phyloP scores from a whole-genome alignment of 1,140 invertebrate genomes.

The Drosophila simulans region DNA sequence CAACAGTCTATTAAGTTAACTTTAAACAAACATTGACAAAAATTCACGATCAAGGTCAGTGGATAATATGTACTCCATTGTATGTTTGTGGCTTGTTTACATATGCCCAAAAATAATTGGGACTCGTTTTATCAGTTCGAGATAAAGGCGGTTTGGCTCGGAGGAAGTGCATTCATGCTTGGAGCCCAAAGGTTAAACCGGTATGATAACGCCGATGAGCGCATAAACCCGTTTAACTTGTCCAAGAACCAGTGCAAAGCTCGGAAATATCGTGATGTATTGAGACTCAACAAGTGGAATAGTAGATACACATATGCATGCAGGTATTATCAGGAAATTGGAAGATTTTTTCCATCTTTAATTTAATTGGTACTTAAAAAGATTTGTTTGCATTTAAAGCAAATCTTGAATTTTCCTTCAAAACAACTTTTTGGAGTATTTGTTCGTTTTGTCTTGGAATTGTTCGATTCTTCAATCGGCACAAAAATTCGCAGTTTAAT shows the following conservation, averaged over 20 bases:
- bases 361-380: too few relatives aligned
- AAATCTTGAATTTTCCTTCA: constrained; percentile 17
- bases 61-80: constrained; percentile 29
- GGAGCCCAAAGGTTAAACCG: constrained; percentile 39
- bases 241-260: constrained; percentile 58
- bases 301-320: neutral
- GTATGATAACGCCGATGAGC: constrained; percentile 45
- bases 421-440: neutral
- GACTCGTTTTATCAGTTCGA: constrained; percentile 39
- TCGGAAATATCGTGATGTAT: constrained; percentile 36
- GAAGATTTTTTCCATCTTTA: neutral
- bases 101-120: constrained; percentile 15
- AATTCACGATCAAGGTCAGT: constrained; percentile 70
- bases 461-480: neutral
- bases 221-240: constrained; percentile 63
- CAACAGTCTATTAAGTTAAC: constrained; percentile 5
- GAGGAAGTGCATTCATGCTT: constrained; percentile 26
- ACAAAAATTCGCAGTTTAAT: neutral
- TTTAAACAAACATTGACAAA: constrained; percentile 18
- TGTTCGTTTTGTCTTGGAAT: neutral
- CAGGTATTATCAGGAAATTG: neutral
- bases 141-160: constrained; percentile 26
- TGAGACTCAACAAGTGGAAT: constrained; percentile 27
- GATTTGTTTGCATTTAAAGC: too few relatives aligned
- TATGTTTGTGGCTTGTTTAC: constrained; percentile 40